phyloP scores from a whole-genome alignment of 1,140 invertebrate genomes.

The Oryctes rhinoceros region DNA sequence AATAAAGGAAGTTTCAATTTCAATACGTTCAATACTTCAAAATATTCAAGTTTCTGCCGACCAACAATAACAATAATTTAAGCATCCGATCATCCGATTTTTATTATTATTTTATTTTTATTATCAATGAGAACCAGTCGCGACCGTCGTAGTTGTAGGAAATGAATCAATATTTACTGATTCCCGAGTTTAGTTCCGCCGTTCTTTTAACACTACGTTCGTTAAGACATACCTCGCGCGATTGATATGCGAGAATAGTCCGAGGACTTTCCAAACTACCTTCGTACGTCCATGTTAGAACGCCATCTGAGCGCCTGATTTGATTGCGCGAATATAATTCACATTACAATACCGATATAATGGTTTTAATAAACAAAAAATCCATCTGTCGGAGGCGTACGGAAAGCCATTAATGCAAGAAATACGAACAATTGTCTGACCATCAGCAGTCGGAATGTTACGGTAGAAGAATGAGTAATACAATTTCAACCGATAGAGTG shows the following conservation, averaged over 20 bases:
- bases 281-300: no score
- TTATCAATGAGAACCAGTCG: constrained; percentile 31
- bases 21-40: no score
- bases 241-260: no score
- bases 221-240: not conserved
- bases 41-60: no score
- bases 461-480: constrained; percentile 20
- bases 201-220: not conserved
- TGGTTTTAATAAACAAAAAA: constrained; percentile 14
- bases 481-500: not conserved
- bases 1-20: no score
- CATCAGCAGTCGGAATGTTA: not conserved
- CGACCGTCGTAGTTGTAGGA: constrained; percentile 17
- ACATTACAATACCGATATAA: constrained; percentile 3
- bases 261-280: no score
- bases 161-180: constrained; percentile 20
- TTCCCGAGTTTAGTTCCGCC: not conserved
- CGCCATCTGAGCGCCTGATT: not conserved
- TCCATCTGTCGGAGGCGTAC: not conserved
- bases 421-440: constrained; percentile 22
- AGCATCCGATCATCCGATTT: no score
- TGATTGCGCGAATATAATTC: not conserved
- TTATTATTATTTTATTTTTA: no score
- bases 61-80: no score
- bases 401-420: constrained; percentile 10